Evolutionary conservation across 1,140 invertebrate genomes (phyloP), one percentile per base, ranked within the genome.

Genomic region (Musca domestica): DNA sequence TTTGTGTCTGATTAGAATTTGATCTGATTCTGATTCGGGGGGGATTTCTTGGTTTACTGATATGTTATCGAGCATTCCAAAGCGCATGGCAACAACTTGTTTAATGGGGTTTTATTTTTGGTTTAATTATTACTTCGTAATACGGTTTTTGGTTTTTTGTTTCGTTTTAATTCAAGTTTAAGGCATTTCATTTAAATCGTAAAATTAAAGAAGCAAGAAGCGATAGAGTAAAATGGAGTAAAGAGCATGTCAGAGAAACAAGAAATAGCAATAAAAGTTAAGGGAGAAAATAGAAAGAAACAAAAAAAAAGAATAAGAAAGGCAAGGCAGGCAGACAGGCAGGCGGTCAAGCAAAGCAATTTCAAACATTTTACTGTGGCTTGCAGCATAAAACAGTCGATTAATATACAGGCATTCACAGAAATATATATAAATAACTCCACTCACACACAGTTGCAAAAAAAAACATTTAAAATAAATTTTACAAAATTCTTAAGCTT

Each of bases 41-140:
- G 6, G 2, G 6, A 5, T 41, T 41, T 3, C 6, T 41, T 41
- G 34, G 34, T 41, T 41, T 41, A 41, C 34, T 41, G 34, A 41
- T 41, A 41, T 41, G 34, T 41, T 41, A 41, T 41, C 34, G 34
- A 41, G 56, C 56, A 61, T 61, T 61, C 56, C 56, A 61, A 61
- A 61, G 56, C 56, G 27, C 56, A 61, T 61, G 34, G 56, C 56
- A 61, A 61, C 56, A 61, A 61, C 56, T 61, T 34, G 34, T 41
- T 41, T 41, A 41, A 41, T 41, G 34, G 34, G 34, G 6, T 41
- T 41, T 41, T 41, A 7, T 5, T 41, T 5, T 41, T 41, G 34
- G 34, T 7, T 41, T 41, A 41, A 41, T 10, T n/a, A n/a, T n/a
- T 41, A 41, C 34, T 41, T 41, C 5, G 4, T 41, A 41, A 41